Base-by-base conservation (phyloP, 1,140 invertebrate genomes). In the Aradophagus sp. region DNA sequence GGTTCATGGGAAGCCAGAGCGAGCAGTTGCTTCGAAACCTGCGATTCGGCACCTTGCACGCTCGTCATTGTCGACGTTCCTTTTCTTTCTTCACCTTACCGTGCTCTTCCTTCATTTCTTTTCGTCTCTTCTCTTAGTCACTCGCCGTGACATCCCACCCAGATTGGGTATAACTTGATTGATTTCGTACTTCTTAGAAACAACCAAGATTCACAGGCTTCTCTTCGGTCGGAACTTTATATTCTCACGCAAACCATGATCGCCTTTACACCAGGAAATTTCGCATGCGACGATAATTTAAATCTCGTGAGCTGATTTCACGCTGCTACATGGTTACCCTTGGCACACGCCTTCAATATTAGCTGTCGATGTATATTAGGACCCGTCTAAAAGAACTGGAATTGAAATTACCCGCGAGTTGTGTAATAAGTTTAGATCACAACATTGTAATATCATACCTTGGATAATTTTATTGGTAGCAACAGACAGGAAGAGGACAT, bases 391-490 rank as follows among this genome's bases (percentile, higher is more conserved):
- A 53, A 56, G 58, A 35, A 44, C 32, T 34, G 73, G 77, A 82
- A 83, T 83, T 81, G 81, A 82, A 82, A 83, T 75, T 65, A 71
- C 34, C 75, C 50, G 32, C 48, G 35, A 47, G 11, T 52, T 52
- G 41, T 50, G 61, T 47, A 65, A 65, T 53, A 13, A 31, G 55
- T 34, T 34, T 31, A 19, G 11, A 20, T 13, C 15, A 27, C 65
- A n/a, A n/a, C n/a, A n/a, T 72, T 55, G 42, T 81, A 80, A 83
- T 78, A 75, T 73, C 58, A 15, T 80, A 83, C 78, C 82, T 80
- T 80, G 78, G 56, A 83, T 82, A 84, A 84, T 84, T 80, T 81
- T 78, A 82, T 80, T 78, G 73, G 53, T 53, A 32, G 16, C 15
- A 16, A 1, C 32, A 44, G 45, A 52, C 48, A 69, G 38, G 45